These are phyloP conservation scores for Petrocephalus schoutedeni DNA, from an alignment of 2,797 vertebrate species.

Conservation along the genomic window DNA sequence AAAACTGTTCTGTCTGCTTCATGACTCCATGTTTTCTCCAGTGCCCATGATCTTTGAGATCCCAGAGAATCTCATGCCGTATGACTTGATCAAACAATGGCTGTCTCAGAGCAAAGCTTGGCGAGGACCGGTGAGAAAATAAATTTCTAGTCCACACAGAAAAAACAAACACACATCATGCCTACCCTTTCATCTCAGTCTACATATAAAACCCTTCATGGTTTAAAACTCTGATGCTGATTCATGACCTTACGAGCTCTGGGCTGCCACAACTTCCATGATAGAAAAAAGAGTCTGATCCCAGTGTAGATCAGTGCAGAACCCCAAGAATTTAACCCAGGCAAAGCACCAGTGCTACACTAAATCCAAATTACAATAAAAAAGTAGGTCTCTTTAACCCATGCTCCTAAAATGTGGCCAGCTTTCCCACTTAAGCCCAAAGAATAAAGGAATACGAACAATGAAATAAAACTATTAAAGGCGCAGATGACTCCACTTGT, in stretches of 20 bases:
- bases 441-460: background rate
- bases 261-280: background rate
- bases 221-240: background rate
- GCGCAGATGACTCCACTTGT: background rate
- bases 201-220: slow-evolving; percentile 1
- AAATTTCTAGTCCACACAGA: background rate
- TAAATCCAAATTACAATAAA: slow-evolving; percentile 36
- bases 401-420: slow-evolving; percentile 49
- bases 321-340: slow-evolving; percentile 26
- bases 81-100: background rate
- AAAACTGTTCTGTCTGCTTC: background rate
- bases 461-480: background rate
- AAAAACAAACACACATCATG: background rate
- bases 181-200: background rate
- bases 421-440: slow-evolving; percentile 35
- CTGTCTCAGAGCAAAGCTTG: background rate
- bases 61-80: background rate
- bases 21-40: background rate
- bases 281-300: background rate
- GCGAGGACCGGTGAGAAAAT: background rate
- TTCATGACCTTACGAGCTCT: background rate
- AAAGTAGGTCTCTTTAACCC: slow-evolving; percentile 40
- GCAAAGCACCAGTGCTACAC: background rate
- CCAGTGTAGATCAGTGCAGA: slow-evolving; percentile 18
- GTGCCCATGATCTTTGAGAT: background rate